Evolutionary conservation across 2,113 vertebrate genomes (phyloP), one percentile per base, ranked within the genome.

Genomic region (Falco punctatus): DNA sequence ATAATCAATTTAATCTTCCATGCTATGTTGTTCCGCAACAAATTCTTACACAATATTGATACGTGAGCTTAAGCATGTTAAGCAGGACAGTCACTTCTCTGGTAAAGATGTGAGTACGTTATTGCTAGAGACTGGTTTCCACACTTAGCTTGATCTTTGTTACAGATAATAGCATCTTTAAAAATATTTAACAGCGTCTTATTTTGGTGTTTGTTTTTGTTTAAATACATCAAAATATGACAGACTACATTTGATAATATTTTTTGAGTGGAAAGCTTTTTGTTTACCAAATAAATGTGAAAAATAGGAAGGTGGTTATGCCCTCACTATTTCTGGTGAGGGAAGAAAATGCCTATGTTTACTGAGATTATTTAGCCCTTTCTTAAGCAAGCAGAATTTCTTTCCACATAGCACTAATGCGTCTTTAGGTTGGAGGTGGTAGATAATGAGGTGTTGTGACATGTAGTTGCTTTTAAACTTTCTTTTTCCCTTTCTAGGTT

Each of bases 391-490:
- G 17, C 58, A 65, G 35, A 23, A 28, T 52, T 95, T 69, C 28
- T 91, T 84, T 72, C 18, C 26, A 8, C 3, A 0, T 61, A 57
- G 52, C n/a, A 55, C 30, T 73, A 54, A 62, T 22, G 35, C 22
- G 19, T 57, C 57, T 75, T 64, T 49, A 57, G 51, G 13, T 75
- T 62, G 49, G 13, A 85, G 12, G 5, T 42, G 49, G 23, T 86
- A 74, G 40, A 32, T 58, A 9, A 9, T 3, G 51, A 70, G 19
- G 7, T 81, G 19, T 2, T 88, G 20, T 65, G 38, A 62, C 15
- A 32, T n/a, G 15, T 27, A 51, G 86, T 51, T 96, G 57, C 83
- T 95, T 81, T 91, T 89, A 71, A 88, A 84, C 20, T 86, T 81
- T 78, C 13, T 71, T 80, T 88, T 93, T 93, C 86, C 30, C 51